Conservation (phyloP, 1,140 invertebrate genomes). For the Cyclargus thomasi region DNA sequence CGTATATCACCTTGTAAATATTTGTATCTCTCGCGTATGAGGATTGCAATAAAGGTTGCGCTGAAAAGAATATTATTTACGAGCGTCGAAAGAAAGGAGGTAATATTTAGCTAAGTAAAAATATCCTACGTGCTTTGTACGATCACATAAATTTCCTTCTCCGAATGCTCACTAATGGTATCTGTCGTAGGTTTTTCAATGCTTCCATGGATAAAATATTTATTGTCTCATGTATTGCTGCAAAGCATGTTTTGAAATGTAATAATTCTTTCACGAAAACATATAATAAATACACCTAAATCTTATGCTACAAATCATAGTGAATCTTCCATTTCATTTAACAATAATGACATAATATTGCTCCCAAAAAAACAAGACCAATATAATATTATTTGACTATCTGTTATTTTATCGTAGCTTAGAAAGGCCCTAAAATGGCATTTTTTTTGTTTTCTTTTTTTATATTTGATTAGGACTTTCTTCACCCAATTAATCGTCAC, state of each 20-base stretch:
- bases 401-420: no score
- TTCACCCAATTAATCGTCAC: no score
- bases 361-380: no score
- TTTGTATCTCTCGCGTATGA: constrained; percentile 52
- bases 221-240: constrained; percentile 16
- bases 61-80: constrained; percentile 72
- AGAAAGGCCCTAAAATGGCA: no score
- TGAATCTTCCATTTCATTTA: no score
- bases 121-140: constrained; percentile 46
- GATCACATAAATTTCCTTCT: constrained; percentile 59
- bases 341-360: no score
- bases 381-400: no score
- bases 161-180: constrained; percentile 62
- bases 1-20: constrained; percentile 27
- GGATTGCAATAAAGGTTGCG: constrained; percentile 52
- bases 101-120: constrained; percentile 64
- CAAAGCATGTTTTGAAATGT: neutral
- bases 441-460: no score
- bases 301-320: no score
- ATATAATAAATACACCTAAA: neutral
- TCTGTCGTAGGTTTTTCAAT: constrained; percentile 37
- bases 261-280: neutral
- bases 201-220: constrained; percentile 31
- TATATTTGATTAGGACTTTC: no score
- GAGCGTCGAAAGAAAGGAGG: constrained; percentile 50